Percentiles rank a stretch among this genome's conserved stretches.
Evolutionary conservation across 2,797 vertebrate genomes (phyloP).

Genomic region (Poliocrania exsul): DNA sequence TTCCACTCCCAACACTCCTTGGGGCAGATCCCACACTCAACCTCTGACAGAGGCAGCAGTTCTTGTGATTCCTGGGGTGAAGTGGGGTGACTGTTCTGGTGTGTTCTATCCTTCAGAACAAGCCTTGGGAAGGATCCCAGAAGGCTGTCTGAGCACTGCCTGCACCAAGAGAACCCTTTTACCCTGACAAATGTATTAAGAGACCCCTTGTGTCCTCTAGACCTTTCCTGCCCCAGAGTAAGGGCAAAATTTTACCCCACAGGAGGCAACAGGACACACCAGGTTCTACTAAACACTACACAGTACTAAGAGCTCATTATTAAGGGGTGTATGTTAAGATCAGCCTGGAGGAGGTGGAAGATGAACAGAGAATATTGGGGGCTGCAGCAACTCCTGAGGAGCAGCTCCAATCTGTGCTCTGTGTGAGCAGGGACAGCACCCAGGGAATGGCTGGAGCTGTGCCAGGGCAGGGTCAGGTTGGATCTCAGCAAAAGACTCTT

Average conservation of each 20-base stretch:
- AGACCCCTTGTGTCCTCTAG: neutral
- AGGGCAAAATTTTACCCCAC: neutral
- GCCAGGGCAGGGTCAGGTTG: neutral
- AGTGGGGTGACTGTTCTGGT: neutral
- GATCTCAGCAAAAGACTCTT: neutral
- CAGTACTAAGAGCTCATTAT: neutral
- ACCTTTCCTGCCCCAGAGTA: neutral
- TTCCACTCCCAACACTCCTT: neutral
- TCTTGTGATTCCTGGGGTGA: neutral
- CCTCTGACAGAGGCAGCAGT: neutral
- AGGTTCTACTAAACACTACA: neutral
- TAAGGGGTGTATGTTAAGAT: neutral
- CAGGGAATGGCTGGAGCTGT: neutral
- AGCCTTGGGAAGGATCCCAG: neutral
- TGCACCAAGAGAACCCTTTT: neutral
- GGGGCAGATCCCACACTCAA: neutral
- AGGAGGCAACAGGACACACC: neutral
- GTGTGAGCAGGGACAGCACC: neutral
- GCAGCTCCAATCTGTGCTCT: neutral
- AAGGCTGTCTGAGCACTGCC: neutral
- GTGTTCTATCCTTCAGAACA: neutral
- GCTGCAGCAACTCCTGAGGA: neutral
- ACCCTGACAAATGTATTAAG: neutral
- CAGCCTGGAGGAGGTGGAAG: neutral
- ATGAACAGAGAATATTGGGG: neutral